phyloP scores from a whole-genome alignment of 1,140 invertebrate species.

The Halyomorpha halys region DNA sequence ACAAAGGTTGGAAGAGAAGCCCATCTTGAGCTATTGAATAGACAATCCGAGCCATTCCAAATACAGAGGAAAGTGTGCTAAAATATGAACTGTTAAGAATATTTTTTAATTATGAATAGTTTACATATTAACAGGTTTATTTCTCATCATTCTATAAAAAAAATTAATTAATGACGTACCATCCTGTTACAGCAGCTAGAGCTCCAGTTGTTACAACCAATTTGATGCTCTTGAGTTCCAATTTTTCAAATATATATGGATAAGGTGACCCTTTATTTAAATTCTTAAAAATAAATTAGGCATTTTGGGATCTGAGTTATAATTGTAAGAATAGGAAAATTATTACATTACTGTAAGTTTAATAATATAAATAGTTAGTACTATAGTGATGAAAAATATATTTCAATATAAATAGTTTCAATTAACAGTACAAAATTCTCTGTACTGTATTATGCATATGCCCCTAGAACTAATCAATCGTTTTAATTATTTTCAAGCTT shows the following conservation, averaged over 20 bases:
- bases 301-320: no score
- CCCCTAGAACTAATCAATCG: no score
- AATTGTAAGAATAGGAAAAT: no score
- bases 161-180: background rate
- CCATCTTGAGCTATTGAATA: slow-evolving; percentile 83
- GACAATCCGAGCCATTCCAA: slow-evolving; percentile 66
- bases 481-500: no score
- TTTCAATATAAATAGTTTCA: no score
- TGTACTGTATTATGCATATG: no score
- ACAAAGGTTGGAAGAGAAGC: slow-evolving; percentile 66
- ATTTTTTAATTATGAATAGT: background rate
- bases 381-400: no score
- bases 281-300: background rate
- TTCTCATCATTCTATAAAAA: background rate
- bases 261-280: slow-evolving; percentile 50
- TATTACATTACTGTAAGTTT: no score
- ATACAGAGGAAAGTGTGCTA: slow-evolving; percentile 69
- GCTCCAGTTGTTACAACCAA: slow-evolving; percentile 70
- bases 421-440: no score
- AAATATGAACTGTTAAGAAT: slow-evolving; percentile 29
- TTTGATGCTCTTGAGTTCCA: slow-evolving; percentile 67
- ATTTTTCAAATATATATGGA: slow-evolving; percentile 65
- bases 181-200: slow-evolving; percentile 16
- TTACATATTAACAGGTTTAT: background rate
- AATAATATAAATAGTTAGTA: no score